phyloP scores from a whole-genome alignment of 2,113 vertebrate genomes.

The Halcyon malimbica region DNA sequence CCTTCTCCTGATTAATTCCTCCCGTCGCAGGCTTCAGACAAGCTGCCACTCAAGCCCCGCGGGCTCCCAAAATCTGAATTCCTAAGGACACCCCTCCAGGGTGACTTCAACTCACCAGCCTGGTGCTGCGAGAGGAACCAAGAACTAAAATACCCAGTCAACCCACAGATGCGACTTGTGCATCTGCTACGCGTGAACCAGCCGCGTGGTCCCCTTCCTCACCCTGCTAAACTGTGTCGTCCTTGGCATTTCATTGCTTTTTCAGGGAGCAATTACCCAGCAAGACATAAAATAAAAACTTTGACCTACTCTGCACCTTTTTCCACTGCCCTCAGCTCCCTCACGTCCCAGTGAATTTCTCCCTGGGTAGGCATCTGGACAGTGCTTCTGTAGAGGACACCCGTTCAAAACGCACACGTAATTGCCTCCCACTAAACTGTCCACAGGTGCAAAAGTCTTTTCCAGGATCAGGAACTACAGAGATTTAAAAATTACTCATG shows the following conservation, averaged over 20 bases:
- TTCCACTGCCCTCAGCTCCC: not conserved
- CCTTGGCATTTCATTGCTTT: not conserved
- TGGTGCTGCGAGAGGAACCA: not conserved
- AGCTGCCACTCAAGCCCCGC: slow-evolving; percentile 38
- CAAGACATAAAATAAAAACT: not conserved
- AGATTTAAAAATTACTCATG: not conserved
- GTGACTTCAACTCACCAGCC: not conserved
- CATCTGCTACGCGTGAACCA: fast-evolving
- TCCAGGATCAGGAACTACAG: not conserved
- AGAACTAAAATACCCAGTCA: not conserved
- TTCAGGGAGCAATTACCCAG: not conserved
- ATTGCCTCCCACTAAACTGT: not conserved
- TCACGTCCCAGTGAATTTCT: fast-evolving
- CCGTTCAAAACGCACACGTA: fast-evolving
- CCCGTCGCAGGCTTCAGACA: not conserved
- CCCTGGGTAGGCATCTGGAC: fast-evolving
- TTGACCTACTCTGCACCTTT: not conserved
- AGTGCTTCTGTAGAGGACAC: not conserved
- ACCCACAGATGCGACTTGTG: not conserved
- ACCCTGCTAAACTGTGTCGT: fast-evolving
- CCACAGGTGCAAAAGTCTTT: not conserved
- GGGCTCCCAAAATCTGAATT: not conserved
- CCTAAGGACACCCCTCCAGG: not conserved
- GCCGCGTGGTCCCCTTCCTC: not conserved
- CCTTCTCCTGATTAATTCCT: slow-evolving; percentile 46